phyloP scores from a whole-genome alignment of 30 jellyfish, hydroid and myxozoan genomes.

The Cassiopea xamachana region DNA sequence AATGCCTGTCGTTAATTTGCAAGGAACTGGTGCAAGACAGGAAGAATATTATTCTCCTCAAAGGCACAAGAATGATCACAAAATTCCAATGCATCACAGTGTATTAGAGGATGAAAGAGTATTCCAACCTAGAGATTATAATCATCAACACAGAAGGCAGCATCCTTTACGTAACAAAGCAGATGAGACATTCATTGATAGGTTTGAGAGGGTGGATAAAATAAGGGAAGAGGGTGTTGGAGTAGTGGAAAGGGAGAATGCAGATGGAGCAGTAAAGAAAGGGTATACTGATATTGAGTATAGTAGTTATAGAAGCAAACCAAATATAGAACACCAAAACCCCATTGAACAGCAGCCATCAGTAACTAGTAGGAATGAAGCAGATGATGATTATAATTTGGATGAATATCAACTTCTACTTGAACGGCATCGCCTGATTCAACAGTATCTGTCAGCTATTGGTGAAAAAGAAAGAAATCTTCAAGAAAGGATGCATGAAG shows the following conservation, averaged over 20 bases:
- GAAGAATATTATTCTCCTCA: neutral
- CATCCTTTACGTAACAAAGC: neutral
- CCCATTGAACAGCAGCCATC: too few relatives aligned
- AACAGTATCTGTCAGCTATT: conserved; percentile 76
- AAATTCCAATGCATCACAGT: neutral
- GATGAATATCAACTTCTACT: conserved; percentile 83
- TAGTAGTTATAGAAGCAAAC: too few relatives aligned
- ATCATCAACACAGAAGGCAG: too few relatives aligned
- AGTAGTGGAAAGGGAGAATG: neutral
- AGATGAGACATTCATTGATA: neutral
- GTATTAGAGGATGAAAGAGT: neutral
- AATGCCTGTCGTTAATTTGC: neutral
- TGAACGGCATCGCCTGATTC: conserved; percentile 87
- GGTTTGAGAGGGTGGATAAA: neutral
- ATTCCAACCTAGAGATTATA: neutral
- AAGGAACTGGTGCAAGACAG: neutral
- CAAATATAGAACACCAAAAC: too few relatives aligned
- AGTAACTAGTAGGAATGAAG: too few relatives aligned
- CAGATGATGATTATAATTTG: conserved; percentile 65
- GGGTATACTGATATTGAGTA: neutral
- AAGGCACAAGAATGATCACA: neutral
- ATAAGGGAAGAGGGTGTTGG: neutral
- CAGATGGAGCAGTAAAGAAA: neutral
- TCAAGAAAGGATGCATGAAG: conserved; percentile 10
- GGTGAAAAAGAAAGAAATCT: conserved; percentile 37